phyloP scores from a whole-genome alignment of 2,113 vertebrate genomes.

The Petrocephalus microphthalmus region DNA sequence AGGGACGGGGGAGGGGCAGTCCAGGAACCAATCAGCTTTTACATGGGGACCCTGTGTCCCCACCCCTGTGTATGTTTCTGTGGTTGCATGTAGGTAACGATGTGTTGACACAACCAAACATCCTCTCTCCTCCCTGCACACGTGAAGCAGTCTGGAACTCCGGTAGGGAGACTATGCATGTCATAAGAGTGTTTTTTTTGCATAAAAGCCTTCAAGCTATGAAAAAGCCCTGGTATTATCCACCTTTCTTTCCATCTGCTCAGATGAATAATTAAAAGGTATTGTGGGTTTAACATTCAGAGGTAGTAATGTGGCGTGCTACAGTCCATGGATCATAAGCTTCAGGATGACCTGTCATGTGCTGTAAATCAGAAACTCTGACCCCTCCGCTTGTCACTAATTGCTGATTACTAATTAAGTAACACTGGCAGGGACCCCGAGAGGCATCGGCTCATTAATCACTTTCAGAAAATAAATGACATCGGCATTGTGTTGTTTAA shows the following conservation, averaged over 20 bases:
- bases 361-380: background rate
- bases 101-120: background rate
- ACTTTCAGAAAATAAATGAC: background rate
- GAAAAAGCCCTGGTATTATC: background rate
- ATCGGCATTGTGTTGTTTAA: background rate
- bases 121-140: background rate
- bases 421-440: background rate
- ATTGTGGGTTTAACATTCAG: background rate
- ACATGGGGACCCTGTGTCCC: background rate
- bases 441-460: background rate
- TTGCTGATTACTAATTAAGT: constrained; percentile 11
- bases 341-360: background rate
- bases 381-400: constrained; percentile 15
- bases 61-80: background rate
- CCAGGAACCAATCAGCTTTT: background rate
- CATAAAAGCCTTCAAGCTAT: background rate
- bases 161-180: background rate
- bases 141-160: background rate
- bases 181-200: background rate
- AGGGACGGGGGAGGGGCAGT: background rate
- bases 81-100: background rate
- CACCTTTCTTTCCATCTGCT: constrained; percentile 8
- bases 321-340: background rate
- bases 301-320: background rate
- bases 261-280: constrained; percentile 17